Evolutionary conservation across 2,113 vertebrate genomes (phyloP), one percentile per base, ranked within the genome.

Genomic region (Corythoichthys haematopterus): DNA sequence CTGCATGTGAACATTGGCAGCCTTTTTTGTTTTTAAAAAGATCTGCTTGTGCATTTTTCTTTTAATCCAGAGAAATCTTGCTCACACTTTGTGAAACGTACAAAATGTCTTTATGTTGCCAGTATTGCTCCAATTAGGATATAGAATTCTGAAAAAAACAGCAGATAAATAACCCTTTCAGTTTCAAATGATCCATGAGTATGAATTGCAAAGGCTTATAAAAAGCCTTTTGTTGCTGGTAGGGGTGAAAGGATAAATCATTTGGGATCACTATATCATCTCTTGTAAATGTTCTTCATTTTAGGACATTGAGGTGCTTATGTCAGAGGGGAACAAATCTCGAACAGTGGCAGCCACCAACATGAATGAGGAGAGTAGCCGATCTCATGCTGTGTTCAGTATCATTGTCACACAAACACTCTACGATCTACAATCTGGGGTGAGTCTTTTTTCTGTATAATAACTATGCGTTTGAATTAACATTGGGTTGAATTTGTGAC

Each of bases 251-350:
- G 50, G 15, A 14, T 14, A 51, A 6, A 16, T 51, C 40, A 3
- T 1, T 43, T 8, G 6, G 9, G 40, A 43, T 43, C 40, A 8
- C 6, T 5, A 43, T 43, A 43, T 43, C 6, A 43, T 43, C 38
- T 66, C n/a, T 64, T 38, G 45, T 63, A 57, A 7, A 0, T 73
- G 12, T 92, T 6, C 8, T 52, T 65, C 14, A 51, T 48, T 76
- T 40, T 88, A 91, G 96, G 96, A 96, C 85, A 90, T 90, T 8
- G 87, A 88, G 72, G 86, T 90, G 66, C 64, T 90, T 6, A 90
- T 90, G 88, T 98, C 94, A 0, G 95, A 98, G 80, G 95, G 95
- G 72, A 98, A 98, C 85, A 98, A 98, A 81, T 98, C 95, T 48
- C 91, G 95, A 68, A 98, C 95, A 0, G 95, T 97, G 43, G 95